Percentiles rank a stretch among this genome's conserved stretches.
phyloP scores from a whole-genome alignment of 2,113 vertebrate species.

The Psittacula cyanocephala region DNA sequence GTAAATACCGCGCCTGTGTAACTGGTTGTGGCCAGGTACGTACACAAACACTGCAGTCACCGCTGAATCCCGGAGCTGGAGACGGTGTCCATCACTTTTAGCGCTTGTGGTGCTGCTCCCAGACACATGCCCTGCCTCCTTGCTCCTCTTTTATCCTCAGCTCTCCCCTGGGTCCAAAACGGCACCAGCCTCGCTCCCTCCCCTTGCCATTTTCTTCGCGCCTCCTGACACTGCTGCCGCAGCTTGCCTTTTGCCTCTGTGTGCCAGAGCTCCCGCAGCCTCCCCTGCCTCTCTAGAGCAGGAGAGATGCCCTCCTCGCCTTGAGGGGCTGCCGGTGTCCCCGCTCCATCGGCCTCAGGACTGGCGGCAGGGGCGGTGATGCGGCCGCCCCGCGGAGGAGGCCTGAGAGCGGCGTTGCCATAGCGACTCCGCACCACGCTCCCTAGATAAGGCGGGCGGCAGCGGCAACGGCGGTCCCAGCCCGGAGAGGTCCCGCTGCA shows the following conservation, averaged over 20 bases:
- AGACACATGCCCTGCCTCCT: not conserved
- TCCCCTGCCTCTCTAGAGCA: not conserved
- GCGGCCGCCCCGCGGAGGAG: not conserved
- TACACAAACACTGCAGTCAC: not conserved
- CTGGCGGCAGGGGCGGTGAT: not conserved
- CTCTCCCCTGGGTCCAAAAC: not conserved
- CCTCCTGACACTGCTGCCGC: not conserved
- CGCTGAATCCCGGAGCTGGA: not conserved
- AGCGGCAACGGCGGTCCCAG: not conserved
- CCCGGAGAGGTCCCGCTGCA: not conserved
- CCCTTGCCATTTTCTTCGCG: not conserved
- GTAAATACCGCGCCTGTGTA: not conserved
- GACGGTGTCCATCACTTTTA: not conserved
- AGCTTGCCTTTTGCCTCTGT: not conserved
- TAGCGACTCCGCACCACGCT: conserved; percentile 50
- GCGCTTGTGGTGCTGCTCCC: not conserved
- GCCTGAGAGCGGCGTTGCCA: conserved; percentile 41
- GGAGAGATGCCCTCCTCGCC: not conserved
- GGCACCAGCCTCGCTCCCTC: not conserved
- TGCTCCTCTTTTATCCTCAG: not conserved
- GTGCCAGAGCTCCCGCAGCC: not conserved
- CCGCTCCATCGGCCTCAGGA: not conserved
- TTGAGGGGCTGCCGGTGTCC: not conserved
- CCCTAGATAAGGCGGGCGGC: conserved; percentile 67
- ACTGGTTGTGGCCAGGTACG: not conserved